Base-by-base conservation (phyloP, 2,888 invertebrate genomes). In the Cryptus armator region DNA sequence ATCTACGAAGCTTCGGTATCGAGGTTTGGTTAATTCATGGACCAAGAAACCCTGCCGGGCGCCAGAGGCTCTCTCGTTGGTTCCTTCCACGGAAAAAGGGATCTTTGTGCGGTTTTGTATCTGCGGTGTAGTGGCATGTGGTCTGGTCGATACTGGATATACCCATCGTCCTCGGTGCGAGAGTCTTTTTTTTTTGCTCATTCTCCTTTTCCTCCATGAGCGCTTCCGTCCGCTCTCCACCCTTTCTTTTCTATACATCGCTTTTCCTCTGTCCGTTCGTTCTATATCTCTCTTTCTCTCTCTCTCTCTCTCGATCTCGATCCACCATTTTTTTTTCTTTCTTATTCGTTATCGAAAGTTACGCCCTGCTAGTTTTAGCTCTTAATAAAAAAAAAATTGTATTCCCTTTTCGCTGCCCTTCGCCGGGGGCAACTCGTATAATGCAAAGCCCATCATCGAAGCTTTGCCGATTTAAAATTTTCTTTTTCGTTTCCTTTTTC, bases 1-100 rank as follows among this genome's bases (percentile, higher is more conserved):
- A 90, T 91, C 85, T 87, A 81, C 74, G 56, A 67, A 76, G 83
- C 89, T 84, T 83, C 87, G 64, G 24, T 89, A 89, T 89, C 87
- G 88, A 87, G 86, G 88, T 84, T 89, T 90, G 91, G 89, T 91
- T 91, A 91, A 91, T 91, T 91, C 91, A 91, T 91, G 84, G 88
- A 37, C 70, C 16, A 48, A 48, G 62, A 66, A 81, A 66, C 19
- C 59, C 67, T 67, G 19, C 51, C 16, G 51, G 67, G 77, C 56
- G 53, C 62, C 53, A 16, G 44, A 14, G 24, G 56, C 43, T 9
- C 9, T 19, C 59, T 16, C 24, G 10, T 64, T 12, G 59, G 12
- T 64, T 46, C 24, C 77, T 56, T 32, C 12, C 29, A 29, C 67
- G 53, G 53, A 59, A 59, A 68, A 68, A 78, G 67, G 74, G 70